Percentiles rank a stretch among this genome's conserved stretches.
These are phyloP conservation scores for Triops longicaudatus DNA, from an alignment of 1,140 invertebrate species.

Conservation along the genomic window DNA sequence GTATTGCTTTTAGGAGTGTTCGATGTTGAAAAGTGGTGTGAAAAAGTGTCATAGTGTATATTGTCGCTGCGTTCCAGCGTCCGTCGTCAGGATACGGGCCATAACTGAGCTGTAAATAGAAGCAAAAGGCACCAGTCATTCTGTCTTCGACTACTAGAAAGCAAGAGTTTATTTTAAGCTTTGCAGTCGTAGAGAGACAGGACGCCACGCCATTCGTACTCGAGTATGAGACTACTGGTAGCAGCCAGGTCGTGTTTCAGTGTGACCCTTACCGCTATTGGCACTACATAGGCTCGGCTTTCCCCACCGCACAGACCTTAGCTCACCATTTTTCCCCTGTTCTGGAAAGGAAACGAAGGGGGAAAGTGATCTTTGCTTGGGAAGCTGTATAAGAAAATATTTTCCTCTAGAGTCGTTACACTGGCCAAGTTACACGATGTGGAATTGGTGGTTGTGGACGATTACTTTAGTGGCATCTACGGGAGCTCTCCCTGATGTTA, in stretches of 20 bases:
- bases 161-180: background rate
- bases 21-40: background rate
- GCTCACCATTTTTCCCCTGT: background rate
- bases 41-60: background rate
- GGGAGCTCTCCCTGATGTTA: slow-evolving; percentile 25
- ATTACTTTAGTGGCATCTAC: background rate
- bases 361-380: background rate
- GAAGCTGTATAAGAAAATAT: background rate
- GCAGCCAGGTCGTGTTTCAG: slow-evolving; percentile 6
- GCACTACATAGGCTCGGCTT: background rate
- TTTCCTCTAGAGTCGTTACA: background rate
- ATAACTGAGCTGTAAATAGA: slow-evolving; percentile 8
- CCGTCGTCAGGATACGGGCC: background rate
- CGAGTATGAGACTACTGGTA: background rate
- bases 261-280: slow-evolving; percentile 1
- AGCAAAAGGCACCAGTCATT: slow-evolving; percentile 14
- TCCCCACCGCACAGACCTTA: background rate
- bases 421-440: background rate
- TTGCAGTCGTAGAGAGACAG: background rate
- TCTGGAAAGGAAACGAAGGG: background rate
- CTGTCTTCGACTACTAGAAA: background rate
- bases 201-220: background rate
- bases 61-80: background rate
- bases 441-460: background rate
- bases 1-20: too few species aligned